A percentile compares a stretch with the other conserved stretches of the same genome.
phyloP scores from a whole-genome alignment of 2,113 vertebrate species.

The Scolopax mira region DNA sequence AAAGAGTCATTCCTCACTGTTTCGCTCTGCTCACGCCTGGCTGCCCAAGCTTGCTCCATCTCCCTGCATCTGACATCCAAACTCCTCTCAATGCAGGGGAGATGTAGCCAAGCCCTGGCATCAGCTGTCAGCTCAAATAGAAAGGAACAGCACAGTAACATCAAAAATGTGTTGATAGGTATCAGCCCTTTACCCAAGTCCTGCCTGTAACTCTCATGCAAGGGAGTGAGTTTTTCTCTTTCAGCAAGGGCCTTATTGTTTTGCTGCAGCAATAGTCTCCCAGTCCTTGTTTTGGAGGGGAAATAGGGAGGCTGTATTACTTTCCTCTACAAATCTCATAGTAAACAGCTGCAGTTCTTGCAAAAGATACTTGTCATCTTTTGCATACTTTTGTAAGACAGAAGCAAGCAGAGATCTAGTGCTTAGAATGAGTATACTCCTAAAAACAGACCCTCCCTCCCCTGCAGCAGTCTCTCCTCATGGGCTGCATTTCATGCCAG shows the following conservation, averaged over 20 bases:
- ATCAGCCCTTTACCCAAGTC: conserved; percentile 47
- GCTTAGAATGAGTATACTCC: background rate
- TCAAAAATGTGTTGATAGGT: conserved; percentile 25
- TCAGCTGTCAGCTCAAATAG: conserved; percentile 63
- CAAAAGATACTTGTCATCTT: background rate
- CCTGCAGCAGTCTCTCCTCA: background rate
- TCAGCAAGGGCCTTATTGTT: background rate
- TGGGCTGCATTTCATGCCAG: background rate
- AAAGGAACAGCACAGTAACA: conserved; percentile 38
- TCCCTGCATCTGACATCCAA: conserved; percentile 58
- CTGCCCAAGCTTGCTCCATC: conserved; percentile 61
- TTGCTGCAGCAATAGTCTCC: background rate
- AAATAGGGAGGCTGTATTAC: background rate
- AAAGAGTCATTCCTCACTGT: conserved; percentile 26
- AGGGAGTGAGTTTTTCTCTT: background rate
- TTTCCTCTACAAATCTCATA: background rate
- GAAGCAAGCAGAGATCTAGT: background rate
- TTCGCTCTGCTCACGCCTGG: conserved; percentile 55
- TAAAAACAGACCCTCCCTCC: background rate
- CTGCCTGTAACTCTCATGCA: conserved; percentile 27
- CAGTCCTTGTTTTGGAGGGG: background rate
- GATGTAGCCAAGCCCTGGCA: conserved; percentile 24
- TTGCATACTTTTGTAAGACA: background rate
- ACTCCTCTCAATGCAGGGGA: conserved; percentile 22
- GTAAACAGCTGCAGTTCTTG: background rate